phyloP scores from a whole-genome alignment of 2,797 vertebrate species.

The Huso huso region DNA sequence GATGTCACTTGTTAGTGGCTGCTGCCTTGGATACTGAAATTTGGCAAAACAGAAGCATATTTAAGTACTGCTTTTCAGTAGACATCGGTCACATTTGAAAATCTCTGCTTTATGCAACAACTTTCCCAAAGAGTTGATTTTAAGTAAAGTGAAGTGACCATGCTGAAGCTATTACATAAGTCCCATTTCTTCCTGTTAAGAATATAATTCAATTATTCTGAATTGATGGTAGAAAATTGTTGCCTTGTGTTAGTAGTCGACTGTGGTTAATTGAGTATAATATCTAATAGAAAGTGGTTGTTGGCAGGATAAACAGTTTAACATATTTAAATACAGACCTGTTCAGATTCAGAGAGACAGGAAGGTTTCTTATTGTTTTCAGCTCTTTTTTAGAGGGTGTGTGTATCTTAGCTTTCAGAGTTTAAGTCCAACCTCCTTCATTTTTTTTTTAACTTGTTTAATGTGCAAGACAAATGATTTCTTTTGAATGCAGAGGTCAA shows the following conservation, averaged over 20 bases:
- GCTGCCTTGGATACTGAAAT: not conserved
- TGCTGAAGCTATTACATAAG: slow-evolving; percentile 1
- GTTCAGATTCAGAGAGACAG: not conserved
- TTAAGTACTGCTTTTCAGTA: not conserved
- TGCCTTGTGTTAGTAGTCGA: slow-evolving; percentile 6
- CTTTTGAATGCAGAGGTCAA: too few relatives aligned
- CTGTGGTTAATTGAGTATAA: slow-evolving; percentile 3
- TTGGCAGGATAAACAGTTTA: slow-evolving; percentile 4
- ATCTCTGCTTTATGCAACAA: too few relatives aligned
- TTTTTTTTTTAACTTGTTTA: not conserved
- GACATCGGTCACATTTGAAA: not conserved
- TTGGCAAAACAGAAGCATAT: too few relatives aligned
- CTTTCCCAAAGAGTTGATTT: not conserved
- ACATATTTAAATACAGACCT: not conserved
- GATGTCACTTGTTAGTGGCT: not conserved
- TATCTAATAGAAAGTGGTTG: not conserved
- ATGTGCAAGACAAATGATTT: too few relatives aligned
- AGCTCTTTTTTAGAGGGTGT: not conserved
- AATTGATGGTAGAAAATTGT: slow-evolving; percentile 1
- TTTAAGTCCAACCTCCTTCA: not conserved
- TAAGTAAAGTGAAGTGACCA: not conserved
- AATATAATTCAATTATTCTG: not conserved
- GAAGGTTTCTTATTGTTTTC: not conserved
- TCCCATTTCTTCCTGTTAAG: not conserved
- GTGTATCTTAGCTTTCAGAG: not conserved